Percentiles rank a stretch among this genome's conserved stretches.
Conservation (phyloP, 2,797 vertebrate species). For the Crenuchus spilurus region DNA sequence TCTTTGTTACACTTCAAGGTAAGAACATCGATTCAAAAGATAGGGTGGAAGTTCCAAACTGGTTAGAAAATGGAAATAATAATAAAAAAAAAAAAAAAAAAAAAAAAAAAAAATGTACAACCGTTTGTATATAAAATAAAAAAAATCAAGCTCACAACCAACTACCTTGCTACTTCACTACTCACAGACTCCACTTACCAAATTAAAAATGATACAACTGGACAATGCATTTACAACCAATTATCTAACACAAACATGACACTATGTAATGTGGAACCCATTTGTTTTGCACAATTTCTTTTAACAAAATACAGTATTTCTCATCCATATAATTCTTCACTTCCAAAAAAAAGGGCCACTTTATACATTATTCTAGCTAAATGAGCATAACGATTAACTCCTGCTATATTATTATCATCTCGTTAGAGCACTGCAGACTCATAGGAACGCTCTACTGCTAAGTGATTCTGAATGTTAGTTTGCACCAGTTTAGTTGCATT, state of each 20-base stretch:
- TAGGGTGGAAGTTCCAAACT: background rate
- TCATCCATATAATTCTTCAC: slow-evolving; percentile 6
- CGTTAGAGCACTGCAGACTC: slow-evolving; percentile 27
- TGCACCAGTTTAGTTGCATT: slow-evolving; percentile 14
- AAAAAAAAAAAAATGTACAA: background rate
- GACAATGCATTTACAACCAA: slow-evolving; percentile 31
- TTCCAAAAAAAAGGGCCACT: background rate
- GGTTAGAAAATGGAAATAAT: background rate
- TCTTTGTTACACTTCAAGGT: slow-evolving; percentile 19
- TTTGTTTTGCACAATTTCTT: slow-evolving; percentile 44
- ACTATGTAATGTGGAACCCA: slow-evolving; percentile 29
- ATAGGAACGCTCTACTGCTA: slow-evolving; percentile 8
- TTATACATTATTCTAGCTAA: background rate
- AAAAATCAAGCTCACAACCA: slow-evolving; percentile 17
- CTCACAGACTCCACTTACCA: slow-evolving; percentile 11
- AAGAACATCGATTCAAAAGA: background rate
- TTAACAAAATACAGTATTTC: slow-evolving; percentile 21
- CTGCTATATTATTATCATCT: slow-evolving; percentile 27
- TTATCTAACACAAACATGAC: slow-evolving; percentile 32
- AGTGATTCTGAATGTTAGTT: slow-evolving; percentile 12
- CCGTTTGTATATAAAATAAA: background rate
- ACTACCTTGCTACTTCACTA: slow-evolving; percentile 17
- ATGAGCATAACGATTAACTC: slow-evolving; percentile 1
- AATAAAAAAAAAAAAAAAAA: background rate
- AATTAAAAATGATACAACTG: slow-evolving; percentile 38